These are phyloP conservation scores for Lasioglossum zephyrum DNA, from an alignment of 2,888 invertebrate genomes.

Conservation along the genomic window DNA sequence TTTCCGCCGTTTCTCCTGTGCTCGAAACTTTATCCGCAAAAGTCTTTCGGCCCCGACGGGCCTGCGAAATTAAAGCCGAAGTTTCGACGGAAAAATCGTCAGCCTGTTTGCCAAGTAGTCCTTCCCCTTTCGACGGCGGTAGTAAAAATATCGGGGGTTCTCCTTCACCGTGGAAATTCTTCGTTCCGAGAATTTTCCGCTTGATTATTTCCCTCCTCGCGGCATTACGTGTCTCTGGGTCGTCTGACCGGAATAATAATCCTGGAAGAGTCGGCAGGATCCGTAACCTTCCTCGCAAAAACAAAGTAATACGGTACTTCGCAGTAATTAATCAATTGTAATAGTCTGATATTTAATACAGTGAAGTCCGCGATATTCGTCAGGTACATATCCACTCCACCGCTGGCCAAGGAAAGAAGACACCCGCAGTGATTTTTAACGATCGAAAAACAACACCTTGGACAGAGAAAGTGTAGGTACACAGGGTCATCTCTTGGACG, in stretches of 20 bases:
- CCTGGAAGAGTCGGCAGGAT: not conserved
- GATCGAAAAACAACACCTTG: slow-evolving; percentile 1
- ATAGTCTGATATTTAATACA: no score
- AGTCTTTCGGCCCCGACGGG: slow-evolving; percentile 60
- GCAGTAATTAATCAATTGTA: no score
- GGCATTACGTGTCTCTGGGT: not conserved
- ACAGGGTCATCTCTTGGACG: not conserved
- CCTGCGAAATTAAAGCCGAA: slow-evolving; percentile 57
- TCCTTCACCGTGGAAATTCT: not conserved
- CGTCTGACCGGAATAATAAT: not conserved
- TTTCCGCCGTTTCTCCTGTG: slow-evolving; percentile 48
- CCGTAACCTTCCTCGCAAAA: not conserved
- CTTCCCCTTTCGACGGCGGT: slow-evolving; percentile 22
- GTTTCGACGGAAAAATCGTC: slow-evolving; percentile 41
- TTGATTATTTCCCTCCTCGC: not conserved
- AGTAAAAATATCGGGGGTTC: slow-evolving; percentile 26
- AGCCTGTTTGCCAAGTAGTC: slow-evolving; percentile 39
- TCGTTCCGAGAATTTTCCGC: not conserved
- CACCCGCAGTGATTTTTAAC: slow-evolving; percentile 5
- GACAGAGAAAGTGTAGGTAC: not conserved
- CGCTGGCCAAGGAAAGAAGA: no score
- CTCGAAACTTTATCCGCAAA: slow-evolving; percentile 64
- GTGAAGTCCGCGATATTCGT: no score
- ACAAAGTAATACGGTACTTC: not conserved
- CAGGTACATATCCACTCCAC: no score